Conservation (phyloP, 1,140 invertebrate genomes). For the Hyles vespertilio region DNA sequence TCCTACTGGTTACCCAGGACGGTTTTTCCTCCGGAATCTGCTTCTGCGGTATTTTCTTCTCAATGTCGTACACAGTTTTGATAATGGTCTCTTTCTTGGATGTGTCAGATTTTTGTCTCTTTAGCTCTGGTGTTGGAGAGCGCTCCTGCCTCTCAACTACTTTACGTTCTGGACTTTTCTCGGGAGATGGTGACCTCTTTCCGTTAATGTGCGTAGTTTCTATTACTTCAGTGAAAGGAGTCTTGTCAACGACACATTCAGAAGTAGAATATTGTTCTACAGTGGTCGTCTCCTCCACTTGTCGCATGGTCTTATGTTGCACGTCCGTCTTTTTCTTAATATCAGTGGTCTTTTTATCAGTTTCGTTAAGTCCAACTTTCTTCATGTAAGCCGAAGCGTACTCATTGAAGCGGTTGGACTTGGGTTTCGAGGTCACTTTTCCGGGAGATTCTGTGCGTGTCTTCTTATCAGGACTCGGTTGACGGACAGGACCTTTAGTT, state of each 20-base stretch:
- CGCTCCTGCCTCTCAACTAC: slow-evolving; percentile 17
- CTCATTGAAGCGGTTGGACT: slow-evolving; percentile 61
- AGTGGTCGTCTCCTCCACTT: slow-evolving; percentile 19
- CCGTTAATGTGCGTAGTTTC: slow-evolving; percentile 46
- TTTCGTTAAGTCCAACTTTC: slow-evolving; percentile 59
- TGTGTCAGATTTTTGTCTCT: slow-evolving; percentile 27
- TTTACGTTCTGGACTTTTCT: slow-evolving; percentile 32
- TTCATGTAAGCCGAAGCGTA: slow-evolving; percentile 74
- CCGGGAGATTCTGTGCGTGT: slow-evolving; percentile 46
- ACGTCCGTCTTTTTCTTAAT: slow-evolving; percentile 31
- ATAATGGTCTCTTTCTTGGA: slow-evolving; percentile 53
- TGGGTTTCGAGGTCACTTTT: slow-evolving; percentile 47
- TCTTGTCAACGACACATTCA: slow-evolving; percentile 36
- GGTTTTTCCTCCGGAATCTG: slow-evolving; percentile 65
- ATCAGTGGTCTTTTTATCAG: slow-evolving; percentile 40
- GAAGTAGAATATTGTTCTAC: slow-evolving; percentile 29
- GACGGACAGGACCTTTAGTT: slow-evolving; percentile 34
- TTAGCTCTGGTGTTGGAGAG: slow-evolving; percentile 47
- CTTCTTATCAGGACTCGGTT: slow-evolving; percentile 55
- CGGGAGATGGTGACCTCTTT: slow-evolving; percentile 54
- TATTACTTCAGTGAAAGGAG: slow-evolving; percentile 44
- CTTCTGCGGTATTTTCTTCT: slow-evolving; percentile 53
- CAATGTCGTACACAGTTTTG: slow-evolving; percentile 48
- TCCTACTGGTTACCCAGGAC: slow-evolving; percentile 77
- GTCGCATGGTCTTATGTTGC: slow-evolving; percentile 25